Conservation (phyloP, 1,140 invertebrate genomes). For the Planococcus citri region DNA sequence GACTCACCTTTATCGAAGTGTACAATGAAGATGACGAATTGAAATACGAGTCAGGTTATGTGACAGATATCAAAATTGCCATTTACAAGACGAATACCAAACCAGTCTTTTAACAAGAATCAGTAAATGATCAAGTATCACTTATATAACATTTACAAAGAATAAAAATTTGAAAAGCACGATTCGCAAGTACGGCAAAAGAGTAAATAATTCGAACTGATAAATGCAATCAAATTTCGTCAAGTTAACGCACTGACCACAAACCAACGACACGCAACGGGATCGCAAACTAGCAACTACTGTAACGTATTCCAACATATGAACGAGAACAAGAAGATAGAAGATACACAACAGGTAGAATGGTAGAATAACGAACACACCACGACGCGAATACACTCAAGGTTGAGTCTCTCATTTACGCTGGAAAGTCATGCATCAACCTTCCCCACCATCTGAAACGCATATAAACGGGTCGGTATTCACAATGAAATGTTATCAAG, state of each 20-base stretch:
- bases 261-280: neutral
- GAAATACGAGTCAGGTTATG: no score
- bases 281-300: neutral
- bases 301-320: neutral
- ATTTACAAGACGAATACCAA: no score
- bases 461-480: neutral
- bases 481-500: neutral
- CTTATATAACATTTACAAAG: no score
- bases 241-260: neutral
- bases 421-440: neutral
- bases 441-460: neutral
- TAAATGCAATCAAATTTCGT: no score
- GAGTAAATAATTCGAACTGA: no score
- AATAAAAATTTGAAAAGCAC: no score
- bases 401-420: conserved; percentile 6
- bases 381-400: neutral
- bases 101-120: no score
- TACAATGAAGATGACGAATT: no score
- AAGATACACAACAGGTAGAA: neutral
- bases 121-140: no score
- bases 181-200: no score
- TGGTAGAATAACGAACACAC: neutral
- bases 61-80: no score
- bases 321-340: neutral
- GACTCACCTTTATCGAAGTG: no score